Conservation (phyloP, 2,797 vertebrate species). For the Gallinago stenura region DNA sequence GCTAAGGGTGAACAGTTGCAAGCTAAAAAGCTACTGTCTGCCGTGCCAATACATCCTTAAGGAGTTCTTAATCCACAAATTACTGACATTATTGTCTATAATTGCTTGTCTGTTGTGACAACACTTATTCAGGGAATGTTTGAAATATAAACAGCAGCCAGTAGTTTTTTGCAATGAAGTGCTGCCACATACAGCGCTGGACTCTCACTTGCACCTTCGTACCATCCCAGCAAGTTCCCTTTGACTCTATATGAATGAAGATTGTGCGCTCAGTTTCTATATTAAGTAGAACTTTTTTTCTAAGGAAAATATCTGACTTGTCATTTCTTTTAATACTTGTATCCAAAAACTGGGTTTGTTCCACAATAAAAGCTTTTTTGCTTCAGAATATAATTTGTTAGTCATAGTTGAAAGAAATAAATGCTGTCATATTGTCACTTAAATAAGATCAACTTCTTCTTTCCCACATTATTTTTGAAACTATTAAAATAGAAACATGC, state of each 20-base stretch:
- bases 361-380: neutral
- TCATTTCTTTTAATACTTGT: neutral
- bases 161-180: neutral
- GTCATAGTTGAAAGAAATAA: neutral
- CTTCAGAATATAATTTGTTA: neutral
- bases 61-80: conserved; percentile 52
- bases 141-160: conserved; percentile 54
- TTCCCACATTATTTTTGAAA: neutral
- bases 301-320: neutral
- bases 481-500: neutral
- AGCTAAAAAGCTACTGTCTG: conserved; percentile 23
- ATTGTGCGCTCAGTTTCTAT: neutral
- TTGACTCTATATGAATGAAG: neutral
- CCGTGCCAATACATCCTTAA: conserved; percentile 10
- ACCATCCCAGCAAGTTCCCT: neutral
- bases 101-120: conserved; percentile 63
- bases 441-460: neutral
- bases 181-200: neutral
- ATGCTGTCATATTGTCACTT: neutral
- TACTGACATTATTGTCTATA: conserved; percentile 48
- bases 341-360: neutral
- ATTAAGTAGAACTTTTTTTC: neutral
- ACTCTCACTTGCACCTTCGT: neutral
- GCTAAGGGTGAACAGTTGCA: conserved; percentile 19
- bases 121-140: conserved; percentile 32